These are phyloP conservation scores for Papilio helenus DNA, from an alignment of 1,140 invertebrate species.

Conservation along the genomic window DNA sequence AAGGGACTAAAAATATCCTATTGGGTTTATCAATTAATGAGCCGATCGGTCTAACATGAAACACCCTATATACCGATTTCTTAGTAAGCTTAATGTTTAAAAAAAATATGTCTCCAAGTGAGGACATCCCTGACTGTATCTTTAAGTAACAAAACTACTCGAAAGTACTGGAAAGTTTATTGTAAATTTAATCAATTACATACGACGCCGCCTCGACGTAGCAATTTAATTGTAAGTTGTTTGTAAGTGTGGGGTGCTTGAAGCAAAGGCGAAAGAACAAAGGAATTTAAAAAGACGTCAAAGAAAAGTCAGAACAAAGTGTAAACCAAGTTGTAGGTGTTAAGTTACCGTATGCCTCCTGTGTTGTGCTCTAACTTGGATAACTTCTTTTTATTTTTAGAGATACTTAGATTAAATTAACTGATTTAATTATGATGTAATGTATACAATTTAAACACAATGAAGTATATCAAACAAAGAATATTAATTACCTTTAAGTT, in stretches of 20 bases:
- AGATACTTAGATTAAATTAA: neutral
- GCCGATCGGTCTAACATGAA: too few species aligned
- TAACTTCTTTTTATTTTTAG: neutral
- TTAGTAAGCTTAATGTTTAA: too few species aligned
- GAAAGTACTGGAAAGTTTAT: neutral
- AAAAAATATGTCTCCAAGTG: neutral
- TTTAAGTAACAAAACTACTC: neutral
- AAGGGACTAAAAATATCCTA: too few species aligned
- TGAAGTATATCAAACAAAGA: too few species aligned
- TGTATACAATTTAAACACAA: too few species aligned
- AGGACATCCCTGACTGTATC: neutral
- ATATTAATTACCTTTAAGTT: too few species aligned
- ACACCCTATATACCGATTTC: too few species aligned
- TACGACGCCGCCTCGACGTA: neutral
- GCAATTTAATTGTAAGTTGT: slow-evolving; percentile 20
- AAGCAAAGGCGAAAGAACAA: slow-evolving; percentile 8
- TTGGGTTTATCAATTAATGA: too few species aligned
- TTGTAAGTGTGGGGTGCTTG: neutral
- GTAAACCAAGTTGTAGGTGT: slow-evolving; percentile 18
- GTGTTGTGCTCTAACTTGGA: neutral
- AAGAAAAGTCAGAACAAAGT: neutral
- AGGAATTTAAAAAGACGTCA: slow-evolving; percentile 16
- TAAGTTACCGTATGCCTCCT: neutral
- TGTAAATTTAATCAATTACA: slow-evolving; percentile 21
- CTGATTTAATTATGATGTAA: neutral